A percentile compares a stretch with the other conserved stretches of the same genome.
phyloP scores from a whole-genome alignment of 2,797 vertebrate genomes.

The Halcyon smyrnensis region DNA sequence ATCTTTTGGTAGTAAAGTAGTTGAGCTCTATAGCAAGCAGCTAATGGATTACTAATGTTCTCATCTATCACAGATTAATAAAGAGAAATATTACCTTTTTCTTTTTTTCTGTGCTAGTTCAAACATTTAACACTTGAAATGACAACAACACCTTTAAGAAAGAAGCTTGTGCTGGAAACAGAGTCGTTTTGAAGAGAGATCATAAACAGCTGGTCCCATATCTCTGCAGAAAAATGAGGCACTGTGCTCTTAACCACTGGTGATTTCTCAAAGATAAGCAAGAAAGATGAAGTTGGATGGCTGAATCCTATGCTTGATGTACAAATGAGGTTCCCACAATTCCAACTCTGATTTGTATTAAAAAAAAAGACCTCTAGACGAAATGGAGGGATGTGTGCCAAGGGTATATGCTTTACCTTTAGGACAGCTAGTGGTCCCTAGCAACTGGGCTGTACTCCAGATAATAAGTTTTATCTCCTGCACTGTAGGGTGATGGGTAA shows the following conservation, averaged over 20 bases:
- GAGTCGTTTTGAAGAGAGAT: not conserved
- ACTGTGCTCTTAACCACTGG: not conserved
- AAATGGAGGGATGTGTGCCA: not conserved
- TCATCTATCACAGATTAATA: not conserved
- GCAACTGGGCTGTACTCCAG: not conserved
- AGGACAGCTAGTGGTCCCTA: not conserved
- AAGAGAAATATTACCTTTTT: not conserved
- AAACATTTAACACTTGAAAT: not conserved
- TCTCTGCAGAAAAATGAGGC: not conserved
- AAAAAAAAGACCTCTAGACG: not conserved
- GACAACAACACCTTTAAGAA: not conserved
- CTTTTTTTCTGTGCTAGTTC: not conserved
- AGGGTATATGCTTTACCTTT: not conserved
- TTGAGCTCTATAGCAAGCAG: not conserved
- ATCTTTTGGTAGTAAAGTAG: not conserved
- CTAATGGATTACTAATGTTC: not conserved
- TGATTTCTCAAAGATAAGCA: not conserved
- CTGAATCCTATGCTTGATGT: not conserved
- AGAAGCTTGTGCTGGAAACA: not conserved
- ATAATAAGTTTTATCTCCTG: not conserved
- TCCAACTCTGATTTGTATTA: not conserved
- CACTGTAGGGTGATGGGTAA: not conserved
- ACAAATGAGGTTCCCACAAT: not conserved
- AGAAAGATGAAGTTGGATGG: not conserved
- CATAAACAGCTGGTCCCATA: fast-evolving